These are phyloP conservation scores for Ciona savignyi DNA, from an alignment of 23 tunicate genomes.

Conservation along the genomic window DNA sequence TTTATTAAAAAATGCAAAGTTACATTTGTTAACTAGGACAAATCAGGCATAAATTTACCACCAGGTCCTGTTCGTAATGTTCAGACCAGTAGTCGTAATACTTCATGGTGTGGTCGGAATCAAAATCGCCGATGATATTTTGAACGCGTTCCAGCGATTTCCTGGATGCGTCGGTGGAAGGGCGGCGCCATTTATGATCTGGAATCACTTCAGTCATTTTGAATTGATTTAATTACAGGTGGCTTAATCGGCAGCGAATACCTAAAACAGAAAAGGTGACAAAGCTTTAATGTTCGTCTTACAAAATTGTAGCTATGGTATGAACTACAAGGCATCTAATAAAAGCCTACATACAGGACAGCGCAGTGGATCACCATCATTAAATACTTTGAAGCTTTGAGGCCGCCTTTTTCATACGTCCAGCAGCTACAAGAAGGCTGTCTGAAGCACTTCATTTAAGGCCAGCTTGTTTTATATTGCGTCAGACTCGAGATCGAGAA, in stretches of 20 bases:
- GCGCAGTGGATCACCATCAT: too few relatives aligned
- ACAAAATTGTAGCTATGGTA: too few relatives aligned
- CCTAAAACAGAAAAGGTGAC: neutral
- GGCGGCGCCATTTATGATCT: constrained; percentile 47
- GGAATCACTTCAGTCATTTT: constrained; percentile 47
- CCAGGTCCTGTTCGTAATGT: constrained; percentile 71
- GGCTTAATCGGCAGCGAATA: neutral
- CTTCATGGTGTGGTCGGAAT: constrained; percentile 68
- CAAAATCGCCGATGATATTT: constrained; percentile 73
- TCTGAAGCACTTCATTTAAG: neutral
- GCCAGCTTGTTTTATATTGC: neutral
- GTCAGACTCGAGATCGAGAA: too few relatives aligned
- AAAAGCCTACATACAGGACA: too few relatives aligned
- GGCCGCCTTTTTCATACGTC: too few relatives aligned
- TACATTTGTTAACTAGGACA: too few relatives aligned
- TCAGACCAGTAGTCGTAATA: constrained; percentile 85
- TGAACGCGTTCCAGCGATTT: constrained; percentile 58
- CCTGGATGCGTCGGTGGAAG: constrained; percentile 36
- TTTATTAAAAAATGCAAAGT: too few relatives aligned
- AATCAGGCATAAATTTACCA: constrained; percentile 43
- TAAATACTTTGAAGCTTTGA: too few relatives aligned
- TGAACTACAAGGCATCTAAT: too few relatives aligned
- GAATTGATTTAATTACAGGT: neutral
- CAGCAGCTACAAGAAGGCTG: too few relatives aligned
- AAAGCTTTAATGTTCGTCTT: too few relatives aligned